These are phyloP conservation scores for Agrotis clavis DNA, from an alignment of 2,888 invertebrate genomes.

Conservation along the genomic window DNA sequence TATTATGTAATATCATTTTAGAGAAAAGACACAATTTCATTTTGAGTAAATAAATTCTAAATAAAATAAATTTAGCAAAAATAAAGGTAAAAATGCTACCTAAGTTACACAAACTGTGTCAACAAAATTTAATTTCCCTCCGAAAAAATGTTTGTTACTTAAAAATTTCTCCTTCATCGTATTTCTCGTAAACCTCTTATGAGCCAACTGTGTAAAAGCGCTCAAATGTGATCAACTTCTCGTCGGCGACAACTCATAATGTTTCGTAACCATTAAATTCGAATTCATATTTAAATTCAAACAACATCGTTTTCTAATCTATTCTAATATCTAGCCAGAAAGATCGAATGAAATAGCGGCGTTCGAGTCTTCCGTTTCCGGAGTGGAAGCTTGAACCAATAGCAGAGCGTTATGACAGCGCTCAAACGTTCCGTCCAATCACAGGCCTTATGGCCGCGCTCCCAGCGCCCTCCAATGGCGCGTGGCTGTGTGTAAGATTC, in stretches of 20 bases:
- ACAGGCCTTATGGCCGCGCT: too few relatives aligned
- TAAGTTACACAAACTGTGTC: neutral
- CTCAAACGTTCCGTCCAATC: too few relatives aligned
- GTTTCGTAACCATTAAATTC: too few relatives aligned
- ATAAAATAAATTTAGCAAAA: neutral
- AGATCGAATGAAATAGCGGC: too few relatives aligned
- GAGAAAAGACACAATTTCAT: neutral
- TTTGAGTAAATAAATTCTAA: neutral
- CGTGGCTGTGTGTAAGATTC: too few relatives aligned
- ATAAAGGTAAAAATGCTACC: neutral
- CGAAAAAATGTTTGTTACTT: neutral
- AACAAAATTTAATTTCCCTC: neutral
- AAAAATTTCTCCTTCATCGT: neutral
- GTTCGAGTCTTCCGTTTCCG: too few relatives aligned
- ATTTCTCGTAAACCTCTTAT: conserved; percentile 24
- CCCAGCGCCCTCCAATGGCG: too few relatives aligned
- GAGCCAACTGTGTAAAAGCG: conserved; percentile 19
- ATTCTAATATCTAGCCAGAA: too few relatives aligned
- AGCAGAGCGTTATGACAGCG: too few relatives aligned
- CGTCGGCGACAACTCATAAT: conserved; percentile 52
- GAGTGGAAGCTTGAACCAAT: too few relatives aligned
- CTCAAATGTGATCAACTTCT: conserved; percentile 57
- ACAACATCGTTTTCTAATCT: too few relatives aligned
- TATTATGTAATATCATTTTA: neutral
- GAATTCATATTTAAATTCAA: too few relatives aligned